Conservation (phyloP, 2,888 invertebrate species). For the Unio pictorum region DNA sequence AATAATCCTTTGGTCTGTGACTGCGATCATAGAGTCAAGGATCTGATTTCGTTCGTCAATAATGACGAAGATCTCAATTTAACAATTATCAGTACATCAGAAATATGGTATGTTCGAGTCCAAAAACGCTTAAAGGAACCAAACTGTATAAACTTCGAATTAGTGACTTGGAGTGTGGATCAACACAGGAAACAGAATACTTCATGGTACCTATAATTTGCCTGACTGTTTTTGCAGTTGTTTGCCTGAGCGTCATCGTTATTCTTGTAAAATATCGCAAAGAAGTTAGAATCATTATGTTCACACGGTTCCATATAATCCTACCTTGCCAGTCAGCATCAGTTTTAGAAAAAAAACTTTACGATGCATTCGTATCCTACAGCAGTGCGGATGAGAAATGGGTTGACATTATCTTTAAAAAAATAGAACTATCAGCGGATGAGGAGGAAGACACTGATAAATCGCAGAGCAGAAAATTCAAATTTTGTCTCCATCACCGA, state of each 20-base stretch:
- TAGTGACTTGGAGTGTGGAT: constrained; percentile 11
- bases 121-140: constrained; percentile 21
- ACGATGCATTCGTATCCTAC: constrained; percentile 92
- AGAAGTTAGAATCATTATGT: constrained; percentile 50
- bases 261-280: constrained; percentile 23
- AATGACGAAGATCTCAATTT: constrained; percentile 11
- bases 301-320: constrained; percentile 56
- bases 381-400: constrained; percentile 90
- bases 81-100: constrained; percentile 34
- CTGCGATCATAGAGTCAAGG: constrained; percentile 32
- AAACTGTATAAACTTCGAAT: constrained; percentile 19
- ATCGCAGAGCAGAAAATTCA: constrained; percentile 22
- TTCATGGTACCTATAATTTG: constrained; percentile 24
- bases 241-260: constrained; percentile 14
- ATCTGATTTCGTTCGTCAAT: constrained; percentile 17
- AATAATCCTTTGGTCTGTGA: constrained; percentile 50
- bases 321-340: constrained; percentile 45
- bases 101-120: constrained; percentile 31
- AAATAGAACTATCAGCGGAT: constrained; percentile 74
- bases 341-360: constrained; percentile 65
- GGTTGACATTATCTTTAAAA: constrained; percentile 87
- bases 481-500: constrained; percentile 55
- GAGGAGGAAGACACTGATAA: constrained; percentile 84
- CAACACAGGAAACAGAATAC: constrained; percentile 17
- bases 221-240: constrained; percentile 17